Evolutionary conservation across 2,888 invertebrate species (phyloP), one percentile per base, ranked within the genome.

Genomic region (Halocaridina rubra): DNA sequence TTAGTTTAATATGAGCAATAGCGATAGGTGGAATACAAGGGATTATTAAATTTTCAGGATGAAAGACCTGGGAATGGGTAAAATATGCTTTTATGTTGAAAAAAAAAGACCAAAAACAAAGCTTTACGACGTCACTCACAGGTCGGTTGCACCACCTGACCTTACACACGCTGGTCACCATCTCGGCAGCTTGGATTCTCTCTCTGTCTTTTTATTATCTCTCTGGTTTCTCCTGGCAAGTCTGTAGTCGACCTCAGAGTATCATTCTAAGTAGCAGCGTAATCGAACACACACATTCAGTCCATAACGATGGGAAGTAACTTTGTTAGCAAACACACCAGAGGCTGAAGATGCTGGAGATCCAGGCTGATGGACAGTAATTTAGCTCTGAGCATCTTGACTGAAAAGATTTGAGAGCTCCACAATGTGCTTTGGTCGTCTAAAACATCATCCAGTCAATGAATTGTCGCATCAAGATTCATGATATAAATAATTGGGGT

Each of bases 381-480:
- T 72, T 67, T 69, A 69, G 39, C 76, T 81, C 81, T 57, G 69
- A 76, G 33, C 75, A 72, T 76, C 75, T 75, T 64, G 81, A 81
- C 81, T 81, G 76, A 81, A 81, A 81, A 81, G 81, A 81, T 76
- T 81, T 76, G 76, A 77, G 76, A 77, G 32, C 81, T 81, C 81
- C 81, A 81, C 59, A 76, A 57, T 81, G 75, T 75, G 81, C 67
- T 64, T 75, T 81, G 76, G 76, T 76, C 81, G 32, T 69, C 76
- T 69, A 24, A 67, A 80, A 57, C 46, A 69, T 57, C 76, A 76
- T 64, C 81, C 67, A 81, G 76, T 81, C 81, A 81, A 32, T 33
- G 81, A 53, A 76, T 69, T 67, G 81, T 81, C 81, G 76, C 81
- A 69, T 76, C 76, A 67, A 30, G 22, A 27, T n/a, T n/a, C n/a